Evolutionary conservation across 2,113 vertebrate genomes (phyloP).

Genomic region (Xyrauchen texanus): DNA sequence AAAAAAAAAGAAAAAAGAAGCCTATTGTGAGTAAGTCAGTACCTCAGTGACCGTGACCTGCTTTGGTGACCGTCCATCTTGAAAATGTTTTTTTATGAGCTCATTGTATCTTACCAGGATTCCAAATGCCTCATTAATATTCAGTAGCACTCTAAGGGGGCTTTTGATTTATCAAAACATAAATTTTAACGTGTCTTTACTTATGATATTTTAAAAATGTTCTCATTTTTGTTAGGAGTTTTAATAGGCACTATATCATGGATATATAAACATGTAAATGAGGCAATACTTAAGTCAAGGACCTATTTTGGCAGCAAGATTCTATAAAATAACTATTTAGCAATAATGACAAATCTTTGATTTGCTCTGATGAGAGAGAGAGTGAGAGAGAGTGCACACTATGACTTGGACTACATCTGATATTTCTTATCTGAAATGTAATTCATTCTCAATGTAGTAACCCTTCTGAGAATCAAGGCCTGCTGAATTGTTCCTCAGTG

Average conservation of each 20-base stretch:
- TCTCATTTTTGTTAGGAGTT: too few relatives aligned
- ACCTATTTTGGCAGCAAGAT: background rate
- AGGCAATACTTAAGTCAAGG: constrained; percentile 15
- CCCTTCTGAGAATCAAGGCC: background rate
- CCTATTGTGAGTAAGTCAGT: too few relatives aligned
- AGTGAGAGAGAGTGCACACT: too few relatives aligned
- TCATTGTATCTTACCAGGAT: background rate
- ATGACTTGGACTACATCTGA: background rate
- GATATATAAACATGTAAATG: background rate
- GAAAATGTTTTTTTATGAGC: background rate
- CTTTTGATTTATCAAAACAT: background rate
- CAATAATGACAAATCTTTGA: constrained; percentile 11
- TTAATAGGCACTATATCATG: background rate
- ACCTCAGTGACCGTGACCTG: background rate
- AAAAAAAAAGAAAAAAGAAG: background rate
- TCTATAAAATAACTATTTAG: background rate
- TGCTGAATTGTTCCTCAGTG: constrained; percentile 11
- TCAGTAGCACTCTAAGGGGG: background rate
- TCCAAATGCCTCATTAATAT: background rate
- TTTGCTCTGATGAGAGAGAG: background rate
- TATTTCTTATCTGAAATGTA: background rate
- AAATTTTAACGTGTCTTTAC: background rate
- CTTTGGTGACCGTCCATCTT: background rate
- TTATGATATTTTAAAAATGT: background rate
- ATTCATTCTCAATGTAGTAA: background rate